Evolutionary conservation across 2,113 vertebrate species (phyloP), one percentile per base, ranked within the genome.

Genomic region (Desmodus rotundus): DNA sequence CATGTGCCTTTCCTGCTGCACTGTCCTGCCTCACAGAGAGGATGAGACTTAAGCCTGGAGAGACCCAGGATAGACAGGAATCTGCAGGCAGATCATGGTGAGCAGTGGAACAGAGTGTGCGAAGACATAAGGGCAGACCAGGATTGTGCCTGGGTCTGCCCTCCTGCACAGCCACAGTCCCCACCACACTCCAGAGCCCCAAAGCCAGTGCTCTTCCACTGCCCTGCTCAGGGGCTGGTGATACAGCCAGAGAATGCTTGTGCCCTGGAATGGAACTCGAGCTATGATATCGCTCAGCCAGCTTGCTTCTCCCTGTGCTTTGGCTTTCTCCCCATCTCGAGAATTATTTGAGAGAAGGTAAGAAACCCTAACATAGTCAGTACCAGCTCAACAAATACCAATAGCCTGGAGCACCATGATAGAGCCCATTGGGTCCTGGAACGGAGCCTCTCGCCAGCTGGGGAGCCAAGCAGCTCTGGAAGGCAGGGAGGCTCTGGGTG

Each of bases 171-270:
- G 82, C 26, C 6, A 22, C 58, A 38, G 33, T 17, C 19, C 56
- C 47, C 41, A 1, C 28, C 20, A 54, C 6, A 31, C 38, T 47
- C 22, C 22, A 22, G 74, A 41, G 15, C 61, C 22, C 56, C 1
- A 2, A 54, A 83, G 47, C 28, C 63, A 61, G 20, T 0, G 24
- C 28, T 52, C 16, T 56, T 50, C 43, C n/a, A 4, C 13, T 0
- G 22, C 65, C 36, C 54, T 36, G 5, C 19, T n/a, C 31, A 0
- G 14, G 43, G 74, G 11, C 7, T 0, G 28, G 50, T n/a, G n/a
- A n/a, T n/a, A n/a, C n/a, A n/a, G n/a, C n/a, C 54, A 3, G 20
- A 43, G 22, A 9, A 28, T 5, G 24, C 14, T 10, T 20, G 5
- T 0, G 28, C 15, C 8, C n/a, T 1, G 45, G 61, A 88, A 15